A percentile compares a stretch with the other conserved stretches of the same genome.
These are phyloP conservation scores for Fistularia commersonii DNA, from an alignment of 2,797 vertebrate genomes.

Conservation along the genomic window DNA sequence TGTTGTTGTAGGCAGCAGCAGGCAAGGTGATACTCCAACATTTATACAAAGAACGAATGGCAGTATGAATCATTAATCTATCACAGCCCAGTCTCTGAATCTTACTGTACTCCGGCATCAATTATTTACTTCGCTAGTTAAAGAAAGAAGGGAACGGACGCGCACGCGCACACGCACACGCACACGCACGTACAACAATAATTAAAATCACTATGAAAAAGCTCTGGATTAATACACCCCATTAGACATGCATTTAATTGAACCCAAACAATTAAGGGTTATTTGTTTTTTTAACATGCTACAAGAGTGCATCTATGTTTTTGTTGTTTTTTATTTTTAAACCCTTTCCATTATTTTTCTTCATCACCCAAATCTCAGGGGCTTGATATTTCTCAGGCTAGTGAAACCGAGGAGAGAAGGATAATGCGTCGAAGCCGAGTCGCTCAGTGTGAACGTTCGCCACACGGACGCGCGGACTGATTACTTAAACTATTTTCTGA, in stretches of 20 bases:
- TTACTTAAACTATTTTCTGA: slow-evolving; percentile 44
- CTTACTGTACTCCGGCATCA: slow-evolving; percentile 52
- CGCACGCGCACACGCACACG: neutral
- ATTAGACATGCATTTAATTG: slow-evolving; percentile 25
- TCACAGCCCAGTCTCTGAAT: slow-evolving; percentile 45
- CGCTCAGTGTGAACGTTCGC: slow-evolving; percentile 42
- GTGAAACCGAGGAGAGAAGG: slow-evolving; percentile 28
- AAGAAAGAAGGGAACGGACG: slow-evolving; percentile 10
- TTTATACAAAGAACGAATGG: slow-evolving; percentile 39
- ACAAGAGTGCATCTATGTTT: neutral
- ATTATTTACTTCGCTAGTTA: slow-evolving; percentile 53
- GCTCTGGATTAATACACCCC: slow-evolving; percentile 12
- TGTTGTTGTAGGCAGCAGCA: slow-evolving; percentile 26
- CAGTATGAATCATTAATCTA: slow-evolving; percentile 55
- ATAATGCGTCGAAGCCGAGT: slow-evolving; percentile 40
- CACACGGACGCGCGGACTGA: slow-evolving; percentile 44
- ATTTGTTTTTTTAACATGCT: too few species aligned
- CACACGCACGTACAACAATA: neutral
- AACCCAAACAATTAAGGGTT: slow-evolving; percentile 8
- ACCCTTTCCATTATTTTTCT: slow-evolving; percentile 24
- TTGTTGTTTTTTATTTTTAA: slow-evolving; percentile 6
- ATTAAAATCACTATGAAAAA: neutral
- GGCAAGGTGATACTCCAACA: slow-evolving; percentile 19
- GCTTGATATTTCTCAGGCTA: slow-evolving; percentile 55
- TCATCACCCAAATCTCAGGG: slow-evolving; percentile 32